These are phyloP conservation scores for Sebastes oblongus DNA, from an alignment of 2,797 vertebrate genomes.

Conservation along the genomic window DNA sequence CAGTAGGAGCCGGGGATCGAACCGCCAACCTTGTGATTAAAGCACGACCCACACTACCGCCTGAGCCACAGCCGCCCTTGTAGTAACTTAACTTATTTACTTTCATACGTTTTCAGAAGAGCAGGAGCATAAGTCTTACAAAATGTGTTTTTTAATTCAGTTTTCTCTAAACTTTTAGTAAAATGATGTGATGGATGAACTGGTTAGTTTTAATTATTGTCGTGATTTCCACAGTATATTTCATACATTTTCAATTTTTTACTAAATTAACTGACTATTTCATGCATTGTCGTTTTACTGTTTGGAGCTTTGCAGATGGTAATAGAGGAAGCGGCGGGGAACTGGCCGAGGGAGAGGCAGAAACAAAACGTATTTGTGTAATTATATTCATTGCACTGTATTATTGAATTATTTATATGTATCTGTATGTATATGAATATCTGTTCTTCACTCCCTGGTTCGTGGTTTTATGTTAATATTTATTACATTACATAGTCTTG, in stretches of 20 bases:
- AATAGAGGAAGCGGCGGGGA: background rate
- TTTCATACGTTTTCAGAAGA: background rate
- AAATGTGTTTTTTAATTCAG: background rate
- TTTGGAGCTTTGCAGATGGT: background rate
- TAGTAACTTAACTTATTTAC: background rate
- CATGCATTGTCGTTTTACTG: background rate
- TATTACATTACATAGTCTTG: background rate
- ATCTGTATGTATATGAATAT: background rate
- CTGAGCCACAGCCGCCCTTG: too few species aligned
- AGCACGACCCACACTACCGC: too few species aligned
- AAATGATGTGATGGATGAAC: too few species aligned
- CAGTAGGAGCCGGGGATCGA: too few species aligned
- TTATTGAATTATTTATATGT: constrained; percentile 2
- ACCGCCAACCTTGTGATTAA: too few species aligned
- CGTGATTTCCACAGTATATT: background rate
- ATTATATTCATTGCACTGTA: background rate
- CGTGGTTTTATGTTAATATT: background rate
- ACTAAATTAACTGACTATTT: background rate
- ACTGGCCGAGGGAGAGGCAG: background rate
- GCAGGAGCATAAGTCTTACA: background rate
- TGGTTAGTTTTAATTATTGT: background rate
- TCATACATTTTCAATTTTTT: background rate
- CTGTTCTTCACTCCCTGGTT: background rate
- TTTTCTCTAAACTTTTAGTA: background rate
- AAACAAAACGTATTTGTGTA: background rate